Evolutionary conservation across 2,797 vertebrate species (phyloP).

Genomic region (Acrocephalus scirpaceus): DNA sequence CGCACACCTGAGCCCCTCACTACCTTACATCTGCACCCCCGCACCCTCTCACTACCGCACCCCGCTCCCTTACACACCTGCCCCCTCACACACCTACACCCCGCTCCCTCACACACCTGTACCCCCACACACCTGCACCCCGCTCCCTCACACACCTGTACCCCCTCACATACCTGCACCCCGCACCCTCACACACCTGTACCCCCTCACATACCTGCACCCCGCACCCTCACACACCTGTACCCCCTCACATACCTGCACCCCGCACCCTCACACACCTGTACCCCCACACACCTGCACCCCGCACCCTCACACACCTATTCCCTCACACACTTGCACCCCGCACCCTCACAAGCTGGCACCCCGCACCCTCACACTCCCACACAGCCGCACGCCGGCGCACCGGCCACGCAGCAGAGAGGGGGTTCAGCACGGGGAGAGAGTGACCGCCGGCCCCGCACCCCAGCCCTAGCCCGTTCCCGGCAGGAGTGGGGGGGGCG

Average conservation of each 20-base stretch:
- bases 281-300: not conserved
- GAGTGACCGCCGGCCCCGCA: accelerated
- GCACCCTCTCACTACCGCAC: not conserved
- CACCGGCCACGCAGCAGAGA: not conserved
- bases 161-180: too few species aligned
- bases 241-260: not conserved
- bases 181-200: not conserved
- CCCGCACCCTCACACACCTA: not conserved
- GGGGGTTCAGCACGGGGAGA: not conserved
- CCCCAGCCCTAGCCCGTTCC: accelerated
- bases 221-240: not conserved
- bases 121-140: too few species aligned
- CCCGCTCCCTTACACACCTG: too few species aligned
- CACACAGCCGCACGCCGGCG: not conserved
- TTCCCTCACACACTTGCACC: not conserved
- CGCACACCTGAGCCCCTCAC: not conserved
- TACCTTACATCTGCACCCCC: too few species aligned
- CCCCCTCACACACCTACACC: not conserved
- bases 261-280: too few species aligned
- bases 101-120: too few species aligned
- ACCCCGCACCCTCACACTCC: not conserved
- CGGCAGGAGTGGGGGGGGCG: accelerated
- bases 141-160: too few species aligned
- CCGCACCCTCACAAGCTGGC: not conserved
- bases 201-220: not conserved